Evolutionary conservation across 2,888 invertebrate genomes (phyloP), one percentile per base, ranked within the genome.

Genomic region (Odontocerum albicorne): DNA sequence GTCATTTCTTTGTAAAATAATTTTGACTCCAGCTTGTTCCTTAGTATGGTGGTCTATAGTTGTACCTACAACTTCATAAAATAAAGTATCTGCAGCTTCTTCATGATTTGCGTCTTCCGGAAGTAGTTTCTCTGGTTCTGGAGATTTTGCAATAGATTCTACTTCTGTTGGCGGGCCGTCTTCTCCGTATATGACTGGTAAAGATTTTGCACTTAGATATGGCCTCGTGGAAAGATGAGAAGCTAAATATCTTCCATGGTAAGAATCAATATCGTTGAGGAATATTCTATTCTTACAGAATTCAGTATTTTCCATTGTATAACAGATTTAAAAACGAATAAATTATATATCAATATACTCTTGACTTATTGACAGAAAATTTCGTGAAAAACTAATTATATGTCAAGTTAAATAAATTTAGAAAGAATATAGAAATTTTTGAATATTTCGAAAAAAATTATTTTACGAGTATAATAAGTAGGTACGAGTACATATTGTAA

Each of bases 231-330:
- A 46, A 19, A 46, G 15, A 15, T 46, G 35, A 2, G n/a, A 6
- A 1, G 33, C 33, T 1, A 46, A 13, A 10, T 35, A 46, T 35
- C 20, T 33, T 35, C 46, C 46, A 20, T 19, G 8, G 13, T 13
- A 46, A 15, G 46, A 46, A 46, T 46, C 35, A n/a, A 46, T 35
- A 19, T 46, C 13, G 35, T 46, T 46, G 6, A 46, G 21, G 10
- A 46, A 35, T 1, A 46, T 32, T 4, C 12, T 21, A 13, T 19
- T 33, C 13, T 46, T 49, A 15, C 27, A 6, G 12, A 39, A 36
- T n/a, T n/a, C n/a, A n/a, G n/a, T n/a, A n/a, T n/a, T n/a, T n/a
- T n/a, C n/a, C n/a, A n/a, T n/a, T n/a, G n/a, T n/a, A n/a, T n/a
- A n/a, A n/a, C n/a, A n/a, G n/a, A n/a, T n/a, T n/a, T n/a, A n/a